Conservation (phyloP, 1,140 invertebrate species). For the Platyscapa corneri region DNA sequence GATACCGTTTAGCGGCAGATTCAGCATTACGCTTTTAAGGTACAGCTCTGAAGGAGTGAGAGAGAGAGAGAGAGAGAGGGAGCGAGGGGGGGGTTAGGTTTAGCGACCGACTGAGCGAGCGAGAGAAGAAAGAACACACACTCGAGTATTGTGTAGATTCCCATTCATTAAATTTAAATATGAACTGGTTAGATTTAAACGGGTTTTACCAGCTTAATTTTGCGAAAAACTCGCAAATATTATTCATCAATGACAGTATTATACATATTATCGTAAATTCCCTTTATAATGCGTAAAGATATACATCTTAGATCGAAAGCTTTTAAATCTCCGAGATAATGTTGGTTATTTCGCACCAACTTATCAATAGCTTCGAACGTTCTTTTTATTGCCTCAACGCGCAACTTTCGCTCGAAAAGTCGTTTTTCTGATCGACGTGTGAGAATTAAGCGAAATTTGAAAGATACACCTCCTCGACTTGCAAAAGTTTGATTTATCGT, state of each 20-base stretch:
- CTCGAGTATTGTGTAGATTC: constrained; percentile 20
- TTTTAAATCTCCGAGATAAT: not conserved
- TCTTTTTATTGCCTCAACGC: too few relatives aligned
- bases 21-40: constrained; percentile 32
- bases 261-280: too few relatives aligned
- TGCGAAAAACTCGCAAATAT: constrained; percentile 14
- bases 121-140: not conserved
- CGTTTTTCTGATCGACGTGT: too few relatives aligned
- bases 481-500: too few relatives aligned
- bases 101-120: too few relatives aligned
- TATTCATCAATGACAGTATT: constrained; percentile 4
- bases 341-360: too few relatives aligned
- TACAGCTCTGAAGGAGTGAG: not conserved
- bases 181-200: not conserved
- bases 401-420: too few relatives aligned
- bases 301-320: not conserved
- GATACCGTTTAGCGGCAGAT: constrained; percentile 62
- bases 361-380: too few relatives aligned
- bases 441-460: too few relatives aligned
- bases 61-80: not conserved
- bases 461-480: too few relatives aligned
- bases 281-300: not conserved
- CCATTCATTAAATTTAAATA: constrained; percentile 48
- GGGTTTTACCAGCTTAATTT: constrained; percentile 24
- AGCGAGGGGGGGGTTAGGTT: too few relatives aligned